Conservation (phyloP, 2,888 invertebrate species). For the Ceratothoa steindachneri region DNA sequence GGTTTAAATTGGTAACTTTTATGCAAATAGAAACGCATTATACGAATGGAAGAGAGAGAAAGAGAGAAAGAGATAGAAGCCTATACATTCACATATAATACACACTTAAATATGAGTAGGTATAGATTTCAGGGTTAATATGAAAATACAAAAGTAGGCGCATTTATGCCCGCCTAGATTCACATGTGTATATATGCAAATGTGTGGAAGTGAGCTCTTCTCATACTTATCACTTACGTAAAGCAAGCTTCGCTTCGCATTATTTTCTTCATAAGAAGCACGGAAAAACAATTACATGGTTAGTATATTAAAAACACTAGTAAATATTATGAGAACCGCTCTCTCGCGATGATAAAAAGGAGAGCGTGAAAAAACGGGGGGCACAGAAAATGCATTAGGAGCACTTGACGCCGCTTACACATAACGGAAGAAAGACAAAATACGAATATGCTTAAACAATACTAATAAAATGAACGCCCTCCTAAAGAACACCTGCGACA, state of each 20-base stretch:
- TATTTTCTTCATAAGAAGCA: not conserved
- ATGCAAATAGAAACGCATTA: not conserved
- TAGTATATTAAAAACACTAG: not conserved
- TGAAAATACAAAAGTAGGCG: too few species aligned
- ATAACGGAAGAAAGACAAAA: not conserved
- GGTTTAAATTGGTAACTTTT: not conserved
- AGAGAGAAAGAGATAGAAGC: not conserved
- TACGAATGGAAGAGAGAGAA: not conserved
- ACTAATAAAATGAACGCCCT: constrained; percentile 12
- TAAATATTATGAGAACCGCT: not conserved
- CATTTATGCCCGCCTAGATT: too few species aligned
- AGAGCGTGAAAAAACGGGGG: not conserved
- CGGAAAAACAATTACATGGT: not conserved
- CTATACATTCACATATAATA: not conserved
- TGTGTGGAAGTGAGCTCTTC: not conserved
- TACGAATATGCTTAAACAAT: constrained; percentile 12
- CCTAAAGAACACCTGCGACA: constrained; percentile 9
- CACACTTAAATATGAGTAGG: not conserved
- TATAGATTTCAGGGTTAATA: too few species aligned
- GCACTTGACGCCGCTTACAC: not conserved
- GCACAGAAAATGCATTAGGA: not conserved
- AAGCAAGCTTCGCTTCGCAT: not conserved
- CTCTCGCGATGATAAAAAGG: not conserved
- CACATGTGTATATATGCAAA: not conserved
- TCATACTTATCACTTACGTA: not conserved